Conservation (phyloP, 1,140 invertebrate species). For the Meloidogyne floridensis region DNA sequence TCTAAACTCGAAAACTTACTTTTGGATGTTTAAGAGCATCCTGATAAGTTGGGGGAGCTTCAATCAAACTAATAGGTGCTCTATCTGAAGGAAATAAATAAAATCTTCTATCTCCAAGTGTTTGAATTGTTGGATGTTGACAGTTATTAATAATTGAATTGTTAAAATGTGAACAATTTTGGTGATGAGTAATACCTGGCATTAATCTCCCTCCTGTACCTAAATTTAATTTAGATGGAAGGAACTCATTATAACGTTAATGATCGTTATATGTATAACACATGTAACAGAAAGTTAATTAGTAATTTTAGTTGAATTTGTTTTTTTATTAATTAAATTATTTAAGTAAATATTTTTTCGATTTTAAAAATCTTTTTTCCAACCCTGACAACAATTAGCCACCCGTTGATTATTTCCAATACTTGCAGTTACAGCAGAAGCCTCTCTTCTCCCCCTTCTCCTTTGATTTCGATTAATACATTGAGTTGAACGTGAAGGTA, state of each 20-base stretch:
- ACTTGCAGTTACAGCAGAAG: neutral
- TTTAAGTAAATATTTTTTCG: neutral
- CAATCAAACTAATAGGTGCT: constrained; percentile 40
- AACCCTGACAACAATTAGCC: neutral
- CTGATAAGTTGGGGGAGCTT: constrained; percentile 48
- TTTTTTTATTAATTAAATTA: neutral
- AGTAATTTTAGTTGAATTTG: too few relatives aligned
- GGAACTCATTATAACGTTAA: too few relatives aligned
- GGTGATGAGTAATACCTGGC: neutral
- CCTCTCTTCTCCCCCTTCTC: neutral
- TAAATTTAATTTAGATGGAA: neutral
- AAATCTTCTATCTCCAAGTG: constrained; percentile 47
- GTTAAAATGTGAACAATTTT: neutral
- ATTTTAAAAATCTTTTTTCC: neutral
- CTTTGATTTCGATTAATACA: neutral
- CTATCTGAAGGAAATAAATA: constrained; percentile 40
- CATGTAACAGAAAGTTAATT: too few relatives aligned
- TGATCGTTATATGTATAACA: too few relatives aligned
- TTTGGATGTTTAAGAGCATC: constrained; percentile 36
- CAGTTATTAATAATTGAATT: neutral
- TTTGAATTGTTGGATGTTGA: constrained; percentile 37
- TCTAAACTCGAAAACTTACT: neutral
- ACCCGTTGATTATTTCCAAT: neutral
- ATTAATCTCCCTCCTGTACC: constrained; percentile 6
- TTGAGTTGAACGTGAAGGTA: neutral